Evolutionary conservation across 2,797 vertebrate species (phyloP), one percentile per base, ranked within the genome.

Genomic region (Aldrovandia affinis): DNA sequence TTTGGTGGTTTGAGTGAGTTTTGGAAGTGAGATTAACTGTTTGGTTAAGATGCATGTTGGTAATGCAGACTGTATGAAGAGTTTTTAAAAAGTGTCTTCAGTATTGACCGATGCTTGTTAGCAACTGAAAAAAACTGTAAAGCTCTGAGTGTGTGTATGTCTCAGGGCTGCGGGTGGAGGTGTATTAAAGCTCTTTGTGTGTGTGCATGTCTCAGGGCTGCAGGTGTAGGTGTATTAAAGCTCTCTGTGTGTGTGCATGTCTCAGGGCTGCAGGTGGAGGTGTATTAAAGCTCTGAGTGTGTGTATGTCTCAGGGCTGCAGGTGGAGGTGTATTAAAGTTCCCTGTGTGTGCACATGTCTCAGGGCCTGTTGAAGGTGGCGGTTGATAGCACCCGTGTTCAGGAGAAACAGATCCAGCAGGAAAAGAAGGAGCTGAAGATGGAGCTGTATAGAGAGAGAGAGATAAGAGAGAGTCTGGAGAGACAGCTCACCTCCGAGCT

Each of bases 291-390:
- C n/a, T n/a, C n/a, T n/a, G n/a, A n/a, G n/a, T n/a, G 8, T 84
- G 44, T 79, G 59, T 78, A 28, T 63, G 30, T n/a, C 36, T 59
- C 30, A 39, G 68, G 33, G 39, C 33, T 73, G 36, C 33, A 12
- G 33, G 1, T 39, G 33, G 1, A 7, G 70, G 18, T 39, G 7
- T 20, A 12, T 7, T 75, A 75, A 39, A 42, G 36, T 15, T 28
- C 28, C 5, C 25, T 65, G 63, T 65, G 25, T 39, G 33, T 47
- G 42, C 50, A 44, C 9, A 22, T 78, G 4, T 39, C 30, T 25
- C 92, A 99, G 98, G 97, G 98, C 85, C 93, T 99, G n/a, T 86
- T 99, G 90, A 99, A 99, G 91, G 97, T 99, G 88, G 98, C 98
- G 20, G 96, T 99, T 90, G 98, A 99, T 90, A 99, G 98, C 33